Base-by-base conservation (phyloP, 2,888 invertebrate species). In the Norana najaformis region DNA sequence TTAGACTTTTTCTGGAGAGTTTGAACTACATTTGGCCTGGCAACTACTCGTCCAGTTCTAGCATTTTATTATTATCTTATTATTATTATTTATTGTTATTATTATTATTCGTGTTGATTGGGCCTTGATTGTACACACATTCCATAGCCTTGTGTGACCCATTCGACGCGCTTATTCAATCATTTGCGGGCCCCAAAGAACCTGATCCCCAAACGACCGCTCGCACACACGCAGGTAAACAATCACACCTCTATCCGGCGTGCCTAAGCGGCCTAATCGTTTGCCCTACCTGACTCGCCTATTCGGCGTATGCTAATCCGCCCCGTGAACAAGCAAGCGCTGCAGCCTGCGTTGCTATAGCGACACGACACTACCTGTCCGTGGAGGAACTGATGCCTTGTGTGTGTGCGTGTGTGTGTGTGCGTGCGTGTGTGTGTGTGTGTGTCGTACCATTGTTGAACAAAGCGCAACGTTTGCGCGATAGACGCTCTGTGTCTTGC, bases 231-330 rank as follows among this genome's bases (percentile, higher is more conserved):
- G 8, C 69, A n/a, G n/a, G n/a, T n/a, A n/a, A 6, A 69, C 69
- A 69, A 69, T 69, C 69, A n/a, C 69, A 0, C 11, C 69, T 69
- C 69, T 69, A 69, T 69, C 69, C 13, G 69, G 8, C 8, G 30
- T n/a, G 69, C n/a, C 69, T 69, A 69, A 69, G n/a, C n/a, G 69
- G 69, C 69, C 69, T n/a, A 69, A 69, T 69, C n/a, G 69, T n/a
- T 8, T 69, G 69, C 69, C 53, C 69, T 69, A 69, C 69, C 69
- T 69, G 69, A 30, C 30, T n/a, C 30, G 69, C 69, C 69, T 69
- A 69, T 69, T 69, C 69, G n/a, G 69, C 30, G 30, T 69, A 69
- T 69, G 69, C 69, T 69, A 69, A 69, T 69, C 69, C 69, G 18
- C 13, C 30, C 69, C n/a, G 69, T 69, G 30, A 69, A 69, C 69